Evolutionary conservation across 2,113 vertebrate species (phyloP).

Genomic region (Nematolebias whitei): DNA sequence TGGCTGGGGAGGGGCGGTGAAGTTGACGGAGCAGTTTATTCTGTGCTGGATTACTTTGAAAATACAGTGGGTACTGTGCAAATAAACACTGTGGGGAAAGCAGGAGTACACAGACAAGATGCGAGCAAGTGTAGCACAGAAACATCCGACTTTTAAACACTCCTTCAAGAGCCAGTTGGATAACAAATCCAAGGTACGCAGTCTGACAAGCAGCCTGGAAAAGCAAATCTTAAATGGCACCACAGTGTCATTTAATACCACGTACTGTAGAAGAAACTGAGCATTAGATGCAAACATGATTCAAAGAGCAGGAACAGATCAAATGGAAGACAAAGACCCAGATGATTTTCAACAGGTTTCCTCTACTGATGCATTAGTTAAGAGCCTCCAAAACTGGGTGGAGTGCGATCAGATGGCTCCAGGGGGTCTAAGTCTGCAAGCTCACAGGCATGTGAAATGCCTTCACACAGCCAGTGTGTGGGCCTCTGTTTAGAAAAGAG

Average conservation of each 20-base stretch:
- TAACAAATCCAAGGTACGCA: neutral
- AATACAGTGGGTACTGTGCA: conserved; percentile 47
- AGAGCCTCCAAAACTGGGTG: conserved; percentile 48
- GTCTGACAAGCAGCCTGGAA: neutral
- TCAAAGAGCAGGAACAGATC: conserved; percentile 1
- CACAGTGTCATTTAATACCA: too few relatives aligned
- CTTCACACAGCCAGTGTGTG: conserved; percentile 58
- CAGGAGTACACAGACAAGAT: conserved; percentile 26
- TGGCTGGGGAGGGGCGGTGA: neutral
- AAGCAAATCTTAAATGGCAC: neutral
- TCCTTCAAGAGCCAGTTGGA: neutral
- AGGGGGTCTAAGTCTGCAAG: conserved; percentile 61
- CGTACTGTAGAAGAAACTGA: conserved; percentile 14
- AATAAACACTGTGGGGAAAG: conserved; percentile 42
- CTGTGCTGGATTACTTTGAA: conserved; percentile 55
- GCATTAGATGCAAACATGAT: neutral
- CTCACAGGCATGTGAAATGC: conserved; percentile 66
- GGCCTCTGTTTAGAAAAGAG: conserved; percentile 68
- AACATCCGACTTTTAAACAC: conserved; percentile 17
- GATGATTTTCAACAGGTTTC: conserved; percentile 34
- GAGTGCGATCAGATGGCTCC: conserved; percentile 54
- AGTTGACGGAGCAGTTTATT: conserved; percentile 35
- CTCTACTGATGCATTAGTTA: conserved; percentile 32
- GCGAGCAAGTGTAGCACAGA: conserved; percentile 19
- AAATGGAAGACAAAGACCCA: neutral